These are phyloP conservation scores for Nemoura dubitans DNA, from an alignment of 2,888 invertebrate species.

Conservation along the genomic window DNA sequence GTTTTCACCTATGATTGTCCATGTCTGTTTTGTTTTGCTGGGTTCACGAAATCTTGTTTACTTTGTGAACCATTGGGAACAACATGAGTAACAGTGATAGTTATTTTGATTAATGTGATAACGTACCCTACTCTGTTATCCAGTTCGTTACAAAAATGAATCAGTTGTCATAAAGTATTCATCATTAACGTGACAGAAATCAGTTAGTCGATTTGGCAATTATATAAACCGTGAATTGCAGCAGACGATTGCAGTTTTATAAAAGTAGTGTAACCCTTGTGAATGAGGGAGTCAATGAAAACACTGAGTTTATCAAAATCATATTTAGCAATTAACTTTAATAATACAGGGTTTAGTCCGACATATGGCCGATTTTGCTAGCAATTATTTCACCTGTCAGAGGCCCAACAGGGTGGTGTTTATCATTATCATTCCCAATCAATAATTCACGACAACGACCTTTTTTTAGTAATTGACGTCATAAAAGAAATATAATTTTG, in stretches of 20 bases:
- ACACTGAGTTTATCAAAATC: background rate
- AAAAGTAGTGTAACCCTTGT: background rate
- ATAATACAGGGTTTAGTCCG: conserved; percentile 9
- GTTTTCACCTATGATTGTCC: no score
- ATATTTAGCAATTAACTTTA: conserved; percentile 10
- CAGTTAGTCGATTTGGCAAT: background rate
- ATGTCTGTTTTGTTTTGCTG: no score
- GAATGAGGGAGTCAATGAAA: background rate
- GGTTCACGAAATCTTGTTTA: no score
- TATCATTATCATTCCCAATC: background rate
- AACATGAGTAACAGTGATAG: no score
- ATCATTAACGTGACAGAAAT: background rate
- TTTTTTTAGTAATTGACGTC: conserved; percentile 21
- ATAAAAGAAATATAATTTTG: background rate
- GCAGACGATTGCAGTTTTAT: background rate
- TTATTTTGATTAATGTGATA: background rate
- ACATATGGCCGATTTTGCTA: conserved; percentile 8
- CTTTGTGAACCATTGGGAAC: no score
- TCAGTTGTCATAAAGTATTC: background rate
- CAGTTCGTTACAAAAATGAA: background rate
- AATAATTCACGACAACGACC: background rate
- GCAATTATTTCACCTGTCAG: conserved; percentile 19
- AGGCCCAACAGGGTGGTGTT: background rate
- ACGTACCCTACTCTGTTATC: background rate
- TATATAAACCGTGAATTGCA: background rate